Evolutionary conservation across 2,113 vertebrate genomes (phyloP).

Genomic region (Hepsetus odoe): DNA sequence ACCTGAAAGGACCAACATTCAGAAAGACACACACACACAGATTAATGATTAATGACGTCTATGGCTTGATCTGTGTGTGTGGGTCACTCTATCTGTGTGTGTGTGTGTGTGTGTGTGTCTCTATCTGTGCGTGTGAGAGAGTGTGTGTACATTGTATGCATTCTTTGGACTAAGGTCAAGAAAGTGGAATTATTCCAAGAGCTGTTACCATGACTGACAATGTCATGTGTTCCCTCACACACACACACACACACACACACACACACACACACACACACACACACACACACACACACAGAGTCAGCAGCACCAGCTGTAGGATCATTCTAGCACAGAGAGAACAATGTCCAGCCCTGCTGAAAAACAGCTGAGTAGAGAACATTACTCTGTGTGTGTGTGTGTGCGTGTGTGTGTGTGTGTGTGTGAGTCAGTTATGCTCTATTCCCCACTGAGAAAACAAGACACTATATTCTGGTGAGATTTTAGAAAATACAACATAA

Average conservation of each 20-base stretch:
- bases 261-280: conserved; percentile 3
- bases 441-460: neutral
- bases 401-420: neutral
- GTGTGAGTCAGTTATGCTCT: neutral
- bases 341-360: neutral
- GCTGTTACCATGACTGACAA: conserved; percentile 40
- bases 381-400: neutral
- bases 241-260: conserved; percentile 8
- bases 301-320: conserved; percentile 3
- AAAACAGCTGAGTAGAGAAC: neutral
- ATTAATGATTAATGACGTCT: too few species aligned
- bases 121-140: neutral
- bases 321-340: conserved; percentile 15
- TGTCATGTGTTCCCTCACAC: conserved; percentile 6
- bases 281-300: too few species aligned
- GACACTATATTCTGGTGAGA: neutral
- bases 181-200: conserved; percentile 34
- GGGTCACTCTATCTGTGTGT: neutral
- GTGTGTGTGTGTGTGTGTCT: neutral
- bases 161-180: too few species aligned
- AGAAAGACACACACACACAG: too few species aligned
- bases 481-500: too few species aligned
- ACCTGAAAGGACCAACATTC: too few species aligned
- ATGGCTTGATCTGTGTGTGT: too few species aligned
- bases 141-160: too few species aligned